Evolutionary conservation across 2,113 vertebrate species (phyloP).

Genomic region (Hyperoodon ampullatus): DNA sequence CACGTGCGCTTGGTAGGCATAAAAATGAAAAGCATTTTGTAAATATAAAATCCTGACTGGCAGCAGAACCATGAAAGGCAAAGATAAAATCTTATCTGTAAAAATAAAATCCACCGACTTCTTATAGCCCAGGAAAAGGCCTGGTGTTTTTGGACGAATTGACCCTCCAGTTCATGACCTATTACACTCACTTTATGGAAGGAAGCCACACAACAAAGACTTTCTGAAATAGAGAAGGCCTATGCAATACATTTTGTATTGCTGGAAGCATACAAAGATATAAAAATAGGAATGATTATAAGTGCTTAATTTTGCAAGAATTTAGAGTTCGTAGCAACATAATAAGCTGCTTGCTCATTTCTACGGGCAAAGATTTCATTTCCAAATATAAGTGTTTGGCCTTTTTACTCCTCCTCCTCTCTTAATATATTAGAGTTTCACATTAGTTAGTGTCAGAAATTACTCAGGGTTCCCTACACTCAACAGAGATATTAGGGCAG

Average conservation of each 20-base stretch:
- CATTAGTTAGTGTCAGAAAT: background rate
- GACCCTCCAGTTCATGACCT: background rate
- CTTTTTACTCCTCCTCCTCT: background rate
- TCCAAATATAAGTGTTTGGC: background rate
- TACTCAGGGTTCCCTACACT: background rate
- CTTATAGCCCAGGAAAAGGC: slow-evolving; percentile 14
- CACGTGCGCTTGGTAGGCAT: background rate
- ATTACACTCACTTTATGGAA: slow-evolving; percentile 24
- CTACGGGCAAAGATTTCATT: background rate
- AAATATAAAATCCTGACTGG: background rate
- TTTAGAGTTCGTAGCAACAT: background rate
- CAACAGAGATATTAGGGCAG: background rate
- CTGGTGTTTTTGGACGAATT: background rate
- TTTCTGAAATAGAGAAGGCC: slow-evolving; percentile 18
- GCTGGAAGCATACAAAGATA: slow-evolving; percentile 12
- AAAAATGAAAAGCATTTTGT: slow-evolving; percentile 16
- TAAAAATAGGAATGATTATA: slow-evolving; percentile 41
- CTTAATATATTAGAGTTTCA: background rate
- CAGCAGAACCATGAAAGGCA: background rate
- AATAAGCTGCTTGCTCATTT: slow-evolving; percentile 1
- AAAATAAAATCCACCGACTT: background rate
- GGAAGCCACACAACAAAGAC: slow-evolving; percentile 53
- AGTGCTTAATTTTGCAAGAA: background rate
- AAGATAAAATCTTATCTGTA: slow-evolving; percentile 51
- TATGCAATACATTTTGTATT: slow-evolving; percentile 34